Evolutionary conservation across 1,140 invertebrate species (phyloP).

Genomic region (Drosophila setifemur): DNA sequence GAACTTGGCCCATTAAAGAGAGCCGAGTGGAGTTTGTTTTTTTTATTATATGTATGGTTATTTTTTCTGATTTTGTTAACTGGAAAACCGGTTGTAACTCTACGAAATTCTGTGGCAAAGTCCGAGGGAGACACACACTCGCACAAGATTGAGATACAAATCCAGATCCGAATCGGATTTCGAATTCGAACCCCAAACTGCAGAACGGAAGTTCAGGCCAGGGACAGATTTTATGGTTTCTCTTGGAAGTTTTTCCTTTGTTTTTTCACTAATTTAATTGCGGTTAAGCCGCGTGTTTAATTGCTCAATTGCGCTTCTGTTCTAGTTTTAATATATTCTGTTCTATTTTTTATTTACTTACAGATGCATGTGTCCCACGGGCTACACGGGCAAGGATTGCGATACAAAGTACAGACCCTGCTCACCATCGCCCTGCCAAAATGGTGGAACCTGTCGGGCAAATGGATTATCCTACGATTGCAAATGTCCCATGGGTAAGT

Average conservation of each 20-base stretch:
- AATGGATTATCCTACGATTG: conserved; percentile 92
- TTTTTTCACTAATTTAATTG: not conserved
- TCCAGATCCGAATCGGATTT: conserved; percentile 25
- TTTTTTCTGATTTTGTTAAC: conserved; percentile 12
- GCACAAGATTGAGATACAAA: conserved; percentile 33
- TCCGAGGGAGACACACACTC: conserved; percentile 5
- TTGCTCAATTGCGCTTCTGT: conserved; percentile 19
- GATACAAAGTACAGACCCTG: conserved; percentile 95
- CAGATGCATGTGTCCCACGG: conserved; percentile 94
- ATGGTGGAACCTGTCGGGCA: conserved; percentile 92
- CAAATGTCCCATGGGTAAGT: conserved; percentile 93
- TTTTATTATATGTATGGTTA: conserved; percentile 19
- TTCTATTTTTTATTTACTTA: conserved; percentile 61
- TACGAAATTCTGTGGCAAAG: conserved; percentile 46
- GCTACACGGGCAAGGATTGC: conserved; percentile 95
- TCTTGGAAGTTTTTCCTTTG: not conserved
- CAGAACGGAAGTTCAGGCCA: conserved; percentile 31
- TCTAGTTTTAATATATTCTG: conserved; percentile 10
- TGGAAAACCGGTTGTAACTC: conserved; percentile 43
- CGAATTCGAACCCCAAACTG: not conserved
- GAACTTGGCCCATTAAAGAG: conserved; percentile 42
- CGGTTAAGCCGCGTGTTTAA: conserved; percentile 8
- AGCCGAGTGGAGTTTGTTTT: conserved; percentile 16
- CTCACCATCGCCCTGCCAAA: conserved; percentile 93
- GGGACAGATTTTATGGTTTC: conserved; percentile 33